Conservation (phyloP, 1,140 invertebrate species). For the Tigriopus japonicus region DNA sequence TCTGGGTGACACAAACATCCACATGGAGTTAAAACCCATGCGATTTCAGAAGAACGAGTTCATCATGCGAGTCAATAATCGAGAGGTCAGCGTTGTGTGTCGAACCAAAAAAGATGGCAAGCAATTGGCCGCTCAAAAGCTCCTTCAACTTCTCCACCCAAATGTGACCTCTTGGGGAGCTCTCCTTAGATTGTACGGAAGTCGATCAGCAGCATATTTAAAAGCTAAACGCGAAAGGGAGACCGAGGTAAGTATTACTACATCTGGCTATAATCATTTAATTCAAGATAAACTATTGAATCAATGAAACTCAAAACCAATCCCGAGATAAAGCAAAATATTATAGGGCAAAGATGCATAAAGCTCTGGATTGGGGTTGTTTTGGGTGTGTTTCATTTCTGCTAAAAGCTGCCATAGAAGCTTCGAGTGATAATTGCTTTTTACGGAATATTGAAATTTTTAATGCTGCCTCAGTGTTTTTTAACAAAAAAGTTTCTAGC, state of each 20-base stretch:
- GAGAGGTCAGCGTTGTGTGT: slow-evolving; percentile 64
- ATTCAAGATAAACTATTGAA: neutral
- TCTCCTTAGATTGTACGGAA: slow-evolving; percentile 6
- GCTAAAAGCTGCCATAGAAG: too few relatives aligned
- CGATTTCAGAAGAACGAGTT: slow-evolving; percentile 86
- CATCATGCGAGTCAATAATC: slow-evolving; percentile 81
- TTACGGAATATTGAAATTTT: too few relatives aligned
- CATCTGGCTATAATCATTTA: neutral
- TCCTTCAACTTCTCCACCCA: slow-evolving; percentile 41
- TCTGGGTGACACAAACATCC: slow-evolving; percentile 64
- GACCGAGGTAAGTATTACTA: neutral
- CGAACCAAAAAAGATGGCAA: slow-evolving; percentile 96
- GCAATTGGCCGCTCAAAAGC: slow-evolving; percentile 83
- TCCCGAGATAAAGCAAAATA: neutral
- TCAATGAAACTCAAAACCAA: neutral
- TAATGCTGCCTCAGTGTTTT: too few relatives aligned
- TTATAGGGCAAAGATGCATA: neutral
- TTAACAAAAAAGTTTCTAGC: too few relatives aligned
- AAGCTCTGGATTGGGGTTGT: neutral
- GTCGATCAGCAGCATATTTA: neutral
- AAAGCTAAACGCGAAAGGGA: neutral
- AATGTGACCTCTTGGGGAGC: neutral
- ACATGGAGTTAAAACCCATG: slow-evolving; percentile 65
- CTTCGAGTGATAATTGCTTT: too few relatives aligned
- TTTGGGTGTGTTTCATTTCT: too few relatives aligned